These are phyloP conservation scores for Leptura quadrifasciata DNA, from an alignment of 2,888 invertebrate genomes.

Conservation along the genomic window DNA sequence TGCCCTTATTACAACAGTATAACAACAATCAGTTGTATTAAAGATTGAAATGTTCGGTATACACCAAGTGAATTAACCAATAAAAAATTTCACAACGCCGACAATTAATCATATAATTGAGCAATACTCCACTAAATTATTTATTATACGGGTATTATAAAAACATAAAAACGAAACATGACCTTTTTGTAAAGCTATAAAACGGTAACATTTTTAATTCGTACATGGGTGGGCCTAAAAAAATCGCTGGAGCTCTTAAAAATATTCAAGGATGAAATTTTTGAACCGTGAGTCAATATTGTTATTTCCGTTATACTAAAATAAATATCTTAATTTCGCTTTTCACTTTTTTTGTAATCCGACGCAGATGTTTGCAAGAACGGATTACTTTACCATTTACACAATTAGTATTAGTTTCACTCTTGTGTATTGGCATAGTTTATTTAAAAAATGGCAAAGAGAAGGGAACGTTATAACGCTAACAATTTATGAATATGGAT, in stretches of 20 bases:
- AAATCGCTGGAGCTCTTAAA: conserved; percentile 8
- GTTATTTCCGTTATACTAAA: conserved; percentile 44
- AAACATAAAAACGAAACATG: conserved; percentile 5
- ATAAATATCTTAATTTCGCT: conserved; percentile 37
- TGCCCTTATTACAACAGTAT: too few relatives aligned
- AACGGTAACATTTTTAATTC: not conserved
- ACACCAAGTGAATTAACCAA: conserved; percentile 14
- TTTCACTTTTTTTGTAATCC: conserved; percentile 43
- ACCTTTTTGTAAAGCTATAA: conserved; percentile 8
- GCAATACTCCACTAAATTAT: conserved; percentile 4
- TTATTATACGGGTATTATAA: not conserved
- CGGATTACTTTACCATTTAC: conserved; percentile 20
- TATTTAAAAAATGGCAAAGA: conserved; percentile 15
- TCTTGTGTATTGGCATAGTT: conserved; percentile 16
- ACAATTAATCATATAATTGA: conserved; percentile 9
- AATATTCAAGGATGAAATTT: conserved; percentile 42
- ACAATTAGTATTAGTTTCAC: conserved; percentile 19
- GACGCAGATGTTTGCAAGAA: conserved; percentile 37
- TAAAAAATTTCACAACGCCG: conserved; percentile 24
- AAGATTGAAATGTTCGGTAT: not conserved
- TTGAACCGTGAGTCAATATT: conserved; percentile 37
- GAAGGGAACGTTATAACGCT: conserved; percentile 30
- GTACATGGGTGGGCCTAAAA: not conserved
- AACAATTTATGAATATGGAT: conserved; percentile 24
- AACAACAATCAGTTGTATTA: not conserved